These are phyloP conservation scores for Ephialtes manifestator DNA, from an alignment of 2,888 invertebrate species.

Conservation along the genomic window DNA sequence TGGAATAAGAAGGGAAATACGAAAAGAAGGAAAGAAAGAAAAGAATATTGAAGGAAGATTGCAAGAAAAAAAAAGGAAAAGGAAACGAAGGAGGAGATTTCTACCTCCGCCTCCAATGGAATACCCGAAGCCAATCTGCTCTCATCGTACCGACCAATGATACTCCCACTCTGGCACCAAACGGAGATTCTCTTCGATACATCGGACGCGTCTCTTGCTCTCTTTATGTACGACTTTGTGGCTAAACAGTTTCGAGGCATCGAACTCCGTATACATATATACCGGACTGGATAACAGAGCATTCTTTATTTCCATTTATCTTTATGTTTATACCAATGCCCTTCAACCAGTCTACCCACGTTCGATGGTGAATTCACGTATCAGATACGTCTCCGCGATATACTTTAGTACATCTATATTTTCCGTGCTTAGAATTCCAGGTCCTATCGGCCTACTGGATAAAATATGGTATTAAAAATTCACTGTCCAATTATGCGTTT, in stretches of 20 bases:
- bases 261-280: conserved; percentile 68
- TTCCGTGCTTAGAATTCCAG: conserved; percentile 19
- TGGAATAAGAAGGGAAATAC: conserved; percentile 29
- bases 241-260: conserved; percentile 76
- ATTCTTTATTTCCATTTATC: conserved; percentile 48
- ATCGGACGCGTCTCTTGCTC: conserved; percentile 37
- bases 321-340: conserved; percentile 76
- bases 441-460: conserved; percentile 37
- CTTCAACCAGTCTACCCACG: conserved; percentile 76
- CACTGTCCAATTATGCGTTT: conserved; percentile 37
- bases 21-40: conserved; percentile 24
- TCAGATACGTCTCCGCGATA: conserved; percentile 72
- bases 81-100: conserved; percentile 60
- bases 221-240: conserved; percentile 66
- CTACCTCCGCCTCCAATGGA: conserved; percentile 38
- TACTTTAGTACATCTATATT: conserved; percentile 11
- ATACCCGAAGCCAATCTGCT: conserved; percentile 49
- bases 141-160: conserved; percentile 65
- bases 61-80: conserved; percentile 17
- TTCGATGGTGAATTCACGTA: conserved; percentile 42
- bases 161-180: conserved; percentile 49
- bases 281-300: conserved; percentile 42
- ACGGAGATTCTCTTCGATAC: conserved; percentile 66
- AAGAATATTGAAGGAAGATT: conserved; percentile 35
- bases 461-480: conserved; percentile 51